phyloP scores from a whole-genome alignment of 2,797 vertebrate species.

The Vespertilio murinus region DNA sequence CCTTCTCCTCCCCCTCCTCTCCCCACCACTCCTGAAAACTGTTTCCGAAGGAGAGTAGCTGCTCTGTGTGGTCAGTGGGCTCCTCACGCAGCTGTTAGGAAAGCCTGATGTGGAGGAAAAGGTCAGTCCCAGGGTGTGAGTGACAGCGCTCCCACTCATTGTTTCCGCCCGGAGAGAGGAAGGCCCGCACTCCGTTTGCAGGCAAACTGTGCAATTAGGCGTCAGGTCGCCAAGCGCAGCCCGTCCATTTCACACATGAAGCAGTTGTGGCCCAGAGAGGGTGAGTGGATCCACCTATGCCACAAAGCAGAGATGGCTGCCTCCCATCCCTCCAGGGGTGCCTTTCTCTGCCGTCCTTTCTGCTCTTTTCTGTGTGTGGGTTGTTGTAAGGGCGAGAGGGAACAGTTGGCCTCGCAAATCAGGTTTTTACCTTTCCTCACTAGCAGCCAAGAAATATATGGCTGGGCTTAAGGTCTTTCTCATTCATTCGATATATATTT shows the following conservation, averaged over 20 bases:
- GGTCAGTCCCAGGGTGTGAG: neutral
- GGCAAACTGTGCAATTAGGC: neutral
- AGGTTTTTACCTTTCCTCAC: slow-evolving; percentile 12
- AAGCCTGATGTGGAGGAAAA: neutral
- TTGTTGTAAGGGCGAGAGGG: neutral
- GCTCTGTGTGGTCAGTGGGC: neutral
- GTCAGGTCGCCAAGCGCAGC: neutral
- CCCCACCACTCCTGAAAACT: neutral
- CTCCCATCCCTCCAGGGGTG: neutral
- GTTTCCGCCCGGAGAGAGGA: neutral
- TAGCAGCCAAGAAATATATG: slow-evolving; percentile 48
- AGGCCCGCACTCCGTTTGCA: neutral
- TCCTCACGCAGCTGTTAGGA: neutral
- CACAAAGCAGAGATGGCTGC: neutral
- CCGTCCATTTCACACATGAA: neutral
- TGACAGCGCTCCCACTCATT: neutral
- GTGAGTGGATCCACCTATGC: neutral
- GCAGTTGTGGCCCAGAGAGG: slow-evolving; percentile 1
- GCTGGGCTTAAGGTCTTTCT: slow-evolving; percentile 55
- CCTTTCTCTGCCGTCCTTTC: neutral
- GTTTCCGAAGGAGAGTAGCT: neutral
- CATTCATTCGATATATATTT: slow-evolving; percentile 64
- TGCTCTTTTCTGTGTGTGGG: neutral
- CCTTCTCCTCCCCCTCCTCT: neutral
- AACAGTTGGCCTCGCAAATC: neutral